These are phyloP conservation scores for Nineta flava DNA, from an alignment of 2,888 invertebrate genomes.

Conservation along the genomic window DNA sequence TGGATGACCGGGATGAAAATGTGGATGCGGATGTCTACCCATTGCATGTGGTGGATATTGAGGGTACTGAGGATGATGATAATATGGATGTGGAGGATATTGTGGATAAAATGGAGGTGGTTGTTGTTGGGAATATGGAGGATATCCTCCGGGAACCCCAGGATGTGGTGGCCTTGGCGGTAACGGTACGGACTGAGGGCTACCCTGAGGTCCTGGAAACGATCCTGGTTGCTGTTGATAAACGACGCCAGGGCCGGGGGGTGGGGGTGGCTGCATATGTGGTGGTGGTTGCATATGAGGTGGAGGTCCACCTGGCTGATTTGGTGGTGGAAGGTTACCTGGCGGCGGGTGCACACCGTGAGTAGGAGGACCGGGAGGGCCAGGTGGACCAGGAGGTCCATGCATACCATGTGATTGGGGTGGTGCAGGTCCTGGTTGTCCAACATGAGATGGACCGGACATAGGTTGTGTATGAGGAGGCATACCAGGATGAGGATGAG, in stretches of 20 bases:
- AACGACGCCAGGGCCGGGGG: conserved; percentile 15
- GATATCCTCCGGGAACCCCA: background rate
- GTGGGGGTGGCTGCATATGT: conserved; percentile 24
- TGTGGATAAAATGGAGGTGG: conserved; percentile 28
- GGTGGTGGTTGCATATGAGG: conserved; percentile 20
- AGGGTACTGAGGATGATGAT: conserved; percentile 34
- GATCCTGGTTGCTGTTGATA: conserved; percentile 24
- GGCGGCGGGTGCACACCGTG: conserved; percentile 14
- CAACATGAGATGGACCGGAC: conserved; percentile 15
- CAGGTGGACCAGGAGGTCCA: conserved; percentile 21
- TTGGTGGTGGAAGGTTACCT: conserved; percentile 14
- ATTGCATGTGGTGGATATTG: conserved; percentile 37
- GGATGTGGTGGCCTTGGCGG: conserved; percentile 38
- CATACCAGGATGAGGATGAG: conserved; percentile 15
- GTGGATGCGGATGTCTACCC: conserved; percentile 24
- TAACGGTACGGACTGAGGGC: conserved; percentile 32
- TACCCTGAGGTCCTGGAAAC: conserved; percentile 16
- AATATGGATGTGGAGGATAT: conserved; percentile 32
- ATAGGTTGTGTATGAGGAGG: conserved; percentile 11
- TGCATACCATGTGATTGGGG: conserved; percentile 15
- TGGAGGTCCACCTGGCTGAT: conserved; percentile 25
- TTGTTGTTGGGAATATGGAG: conserved; percentile 30
- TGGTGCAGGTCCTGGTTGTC: conserved; percentile 14
- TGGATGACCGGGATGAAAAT: conserved; percentile 25
- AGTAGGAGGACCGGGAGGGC: conserved; percentile 25